A percentile compares a stretch with the other conserved stretches of the same genome.
These are phyloP conservation scores for Poecilia velifera DNA, from an alignment of 2,797 vertebrate genomes.

Conservation along the genomic window DNA sequence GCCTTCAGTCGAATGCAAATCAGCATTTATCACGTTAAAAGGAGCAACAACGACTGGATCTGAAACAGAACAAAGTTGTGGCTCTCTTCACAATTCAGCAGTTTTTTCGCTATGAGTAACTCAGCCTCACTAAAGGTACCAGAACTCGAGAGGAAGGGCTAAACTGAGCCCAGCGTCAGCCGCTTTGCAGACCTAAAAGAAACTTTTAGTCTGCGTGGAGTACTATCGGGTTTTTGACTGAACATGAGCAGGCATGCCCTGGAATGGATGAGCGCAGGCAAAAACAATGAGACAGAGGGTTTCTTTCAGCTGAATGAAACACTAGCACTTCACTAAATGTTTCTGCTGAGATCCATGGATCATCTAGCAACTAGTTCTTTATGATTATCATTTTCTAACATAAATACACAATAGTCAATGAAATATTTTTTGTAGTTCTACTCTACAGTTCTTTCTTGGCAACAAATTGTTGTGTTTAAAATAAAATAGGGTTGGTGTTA, in stretches of 20 bases:
- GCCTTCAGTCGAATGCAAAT: slow-evolving; percentile 28
- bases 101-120: not conserved
- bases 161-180: not conserved
- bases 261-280: slow-evolving; percentile 28
- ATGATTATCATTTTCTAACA: not conserved
- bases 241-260: slow-evolving; percentile 48
- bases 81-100: not conserved
- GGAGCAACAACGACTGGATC: not conserved
- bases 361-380: not conserved
- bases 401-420: not conserved
- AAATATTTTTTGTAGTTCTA: not conserved
- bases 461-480: not conserved
- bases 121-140: not conserved
- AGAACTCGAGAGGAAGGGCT: not conserved
- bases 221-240: not conserved
- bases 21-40: not conserved
- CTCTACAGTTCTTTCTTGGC: not conserved
- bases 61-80: not conserved
- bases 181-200: not conserved
- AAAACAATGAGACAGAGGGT: not conserved
- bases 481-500: not conserved
- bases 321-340: not conserved
- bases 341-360: not conserved
- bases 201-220: not conserved
- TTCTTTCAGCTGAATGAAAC: not conserved